A percentile compares a stretch with the other conserved stretches of the same genome.
Conservation (phyloP, 1,140 invertebrate species). For the Homarus americanus region DNA sequence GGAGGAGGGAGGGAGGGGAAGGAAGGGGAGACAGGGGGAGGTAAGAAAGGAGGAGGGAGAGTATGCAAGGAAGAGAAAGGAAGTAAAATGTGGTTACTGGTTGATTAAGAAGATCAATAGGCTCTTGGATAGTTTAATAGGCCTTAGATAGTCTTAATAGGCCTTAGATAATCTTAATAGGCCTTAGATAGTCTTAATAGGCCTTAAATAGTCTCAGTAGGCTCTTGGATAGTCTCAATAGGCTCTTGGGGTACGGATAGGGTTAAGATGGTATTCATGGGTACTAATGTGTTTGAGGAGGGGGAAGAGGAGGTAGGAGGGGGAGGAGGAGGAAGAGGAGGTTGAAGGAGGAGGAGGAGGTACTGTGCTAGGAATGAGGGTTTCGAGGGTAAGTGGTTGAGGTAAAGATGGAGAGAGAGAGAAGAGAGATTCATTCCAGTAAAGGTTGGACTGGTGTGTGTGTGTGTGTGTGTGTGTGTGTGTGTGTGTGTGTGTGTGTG, state of each 20-base stretch:
- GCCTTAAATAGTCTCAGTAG: too few species aligned
- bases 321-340: not conserved
- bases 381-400: too few species aligned
- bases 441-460: not conserved
- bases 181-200: not conserved
- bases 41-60: not conserved
- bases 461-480: conserved; percentile 22
- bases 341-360: too few species aligned
- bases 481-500: conserved; percentile 26
- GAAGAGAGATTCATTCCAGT: too few species aligned
- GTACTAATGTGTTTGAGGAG: not conserved
- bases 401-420: not conserved
- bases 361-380: too few species aligned
- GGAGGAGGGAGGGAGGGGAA: too few species aligned
- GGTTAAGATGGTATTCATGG: not conserved
- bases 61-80: not conserved
- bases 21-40: not conserved
- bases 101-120: not conserved
- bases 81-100: not conserved
- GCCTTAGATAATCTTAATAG: too few species aligned
- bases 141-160: not conserved
- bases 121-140: not conserved
- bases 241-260: not conserved
- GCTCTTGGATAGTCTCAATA: not conserved
- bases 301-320: not conserved